A percentile compares a stretch with the other conserved stretches of the same genome.
These are phyloP conservation scores for Panzeria rudis DNA, from an alignment of 2,888 invertebrate genomes.

Conservation along the genomic window DNA sequence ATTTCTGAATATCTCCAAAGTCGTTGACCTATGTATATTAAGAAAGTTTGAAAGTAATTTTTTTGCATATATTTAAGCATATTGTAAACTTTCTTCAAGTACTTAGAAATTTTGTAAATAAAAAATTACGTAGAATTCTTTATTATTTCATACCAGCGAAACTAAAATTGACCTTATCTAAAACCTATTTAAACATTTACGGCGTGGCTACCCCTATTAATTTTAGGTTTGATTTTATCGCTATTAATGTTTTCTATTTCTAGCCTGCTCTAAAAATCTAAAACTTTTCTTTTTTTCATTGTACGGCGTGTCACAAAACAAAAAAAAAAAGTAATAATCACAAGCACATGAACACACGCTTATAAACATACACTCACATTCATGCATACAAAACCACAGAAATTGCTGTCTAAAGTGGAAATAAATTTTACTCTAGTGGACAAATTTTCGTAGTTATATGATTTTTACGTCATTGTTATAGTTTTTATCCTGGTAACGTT, in stretches of 20 bases:
- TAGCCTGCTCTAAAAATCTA: background rate
- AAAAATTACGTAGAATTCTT: no score
- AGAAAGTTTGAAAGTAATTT: no score
- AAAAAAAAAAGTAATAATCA: conserved; percentile 6
- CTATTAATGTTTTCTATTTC: background rate
- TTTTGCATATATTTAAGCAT: no score
- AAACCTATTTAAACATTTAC: background rate
- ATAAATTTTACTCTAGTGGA: conserved; percentile 68
- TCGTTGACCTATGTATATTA: no score
- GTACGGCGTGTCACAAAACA: conserved; percentile 25
- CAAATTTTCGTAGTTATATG: conserved; percentile 67
- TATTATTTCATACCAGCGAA: background rate
- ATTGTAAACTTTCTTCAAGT: no score
- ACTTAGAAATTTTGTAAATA: no score
- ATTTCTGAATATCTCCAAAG: no score
- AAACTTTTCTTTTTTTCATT: conserved; percentile 14
- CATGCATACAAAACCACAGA: conserved; percentile 39
- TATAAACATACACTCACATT: background rate
- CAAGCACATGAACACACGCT: background rate
- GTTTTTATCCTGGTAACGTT: conserved; percentile 34
- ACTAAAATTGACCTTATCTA: background rate
- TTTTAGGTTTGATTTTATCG: background rate
- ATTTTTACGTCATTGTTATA: conserved; percentile 59
- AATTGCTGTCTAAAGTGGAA: conserved; percentile 60
- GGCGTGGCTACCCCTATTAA: background rate